These are phyloP conservation scores for Yoshiicerus persimilis DNA, from an alignment of 1,140 invertebrate genomes.

Conservation along the genomic window DNA sequence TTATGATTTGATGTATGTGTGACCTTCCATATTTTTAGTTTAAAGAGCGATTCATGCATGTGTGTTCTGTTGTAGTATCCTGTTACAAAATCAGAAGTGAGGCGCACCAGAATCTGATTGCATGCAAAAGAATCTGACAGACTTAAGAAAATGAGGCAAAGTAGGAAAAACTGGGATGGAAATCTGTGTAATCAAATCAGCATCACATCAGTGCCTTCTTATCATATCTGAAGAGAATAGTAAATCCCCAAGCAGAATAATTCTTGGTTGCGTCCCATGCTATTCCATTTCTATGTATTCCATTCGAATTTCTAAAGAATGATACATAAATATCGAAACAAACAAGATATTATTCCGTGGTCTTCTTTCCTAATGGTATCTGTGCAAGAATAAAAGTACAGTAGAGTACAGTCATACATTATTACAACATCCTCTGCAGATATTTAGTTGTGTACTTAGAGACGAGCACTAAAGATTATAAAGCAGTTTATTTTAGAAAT, in stretches of 20 bases:
- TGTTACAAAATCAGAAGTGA: not conserved
- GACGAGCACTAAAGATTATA: not conserved
- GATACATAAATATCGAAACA: not conserved
- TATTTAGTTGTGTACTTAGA: not conserved
- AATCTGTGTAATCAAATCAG: conserved; percentile 15
- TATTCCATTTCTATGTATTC: too few species aligned
- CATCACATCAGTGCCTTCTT: not conserved
- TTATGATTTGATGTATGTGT: not conserved
- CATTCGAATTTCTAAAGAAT: not conserved
- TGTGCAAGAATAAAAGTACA: not conserved
- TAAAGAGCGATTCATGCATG: not conserved
- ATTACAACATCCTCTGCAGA: not conserved
- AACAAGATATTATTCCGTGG: not conserved
- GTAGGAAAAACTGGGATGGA: not conserved
- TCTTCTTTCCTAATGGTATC: not conserved
- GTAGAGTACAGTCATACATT: not conserved
- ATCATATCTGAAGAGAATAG: not conserved
- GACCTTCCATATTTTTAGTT: not conserved
- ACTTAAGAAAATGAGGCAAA: not conserved
- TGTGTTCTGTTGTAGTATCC: not conserved
- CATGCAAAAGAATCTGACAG: not conserved
- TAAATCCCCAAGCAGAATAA: not conserved
- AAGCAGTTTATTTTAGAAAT: not conserved
- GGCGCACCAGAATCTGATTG: not conserved
- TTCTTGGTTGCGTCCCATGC: not conserved